Conservation (phyloP, 2,888 invertebrate genomes). For the Leptinotarsa haldemani region DNA sequence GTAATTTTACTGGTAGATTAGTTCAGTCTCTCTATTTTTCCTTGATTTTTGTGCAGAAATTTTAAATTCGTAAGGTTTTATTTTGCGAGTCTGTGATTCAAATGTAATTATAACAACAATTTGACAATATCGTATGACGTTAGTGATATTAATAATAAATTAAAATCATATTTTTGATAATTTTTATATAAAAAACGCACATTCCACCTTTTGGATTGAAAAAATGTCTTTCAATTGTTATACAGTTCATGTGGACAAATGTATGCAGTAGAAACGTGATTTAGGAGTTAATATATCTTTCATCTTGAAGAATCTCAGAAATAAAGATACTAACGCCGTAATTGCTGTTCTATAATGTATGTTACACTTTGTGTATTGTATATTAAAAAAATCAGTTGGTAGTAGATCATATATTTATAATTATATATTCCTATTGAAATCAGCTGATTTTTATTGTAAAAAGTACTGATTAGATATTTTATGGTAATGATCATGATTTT, state of each 20-base stretch:
- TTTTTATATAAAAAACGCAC: constrained; percentile 42
- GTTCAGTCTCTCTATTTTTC: constrained; percentile 45
- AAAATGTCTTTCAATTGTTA: constrained; percentile 53
- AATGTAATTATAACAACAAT: constrained; percentile 49
- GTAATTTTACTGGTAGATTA: constrained; percentile 32
- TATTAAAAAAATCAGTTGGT: constrained; percentile 49
- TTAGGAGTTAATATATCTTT: constrained; percentile 19
- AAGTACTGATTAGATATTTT: constrained; percentile 63
- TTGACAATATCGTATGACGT: constrained; percentile 46
- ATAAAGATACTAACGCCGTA: constrained; percentile 22
- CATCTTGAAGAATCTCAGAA: constrained; percentile 13
- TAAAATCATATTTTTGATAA: constrained; percentile 49
- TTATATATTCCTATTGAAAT: constrained; percentile 45
- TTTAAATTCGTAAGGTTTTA: constrained; percentile 27
- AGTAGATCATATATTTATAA: constrained; percentile 43
- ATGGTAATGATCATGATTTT: constrained; percentile 44
- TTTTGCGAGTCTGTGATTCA: constrained; percentile 60
- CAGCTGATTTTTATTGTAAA: constrained; percentile 60
- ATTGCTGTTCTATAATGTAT: constrained; percentile 26
- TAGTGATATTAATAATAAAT: constrained; percentile 46
- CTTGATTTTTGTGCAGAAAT: constrained; percentile 37
- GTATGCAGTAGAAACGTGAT: constrained; percentile 19
- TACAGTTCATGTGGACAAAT: constrained; percentile 39
- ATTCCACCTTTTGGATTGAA: constrained; percentile 46
- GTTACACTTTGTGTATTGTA: constrained; percentile 45